These are phyloP conservation scores for Octopus bimaculoides DNA, from an alignment of 1,140 invertebrate genomes.

Conservation along the genomic window DNA sequence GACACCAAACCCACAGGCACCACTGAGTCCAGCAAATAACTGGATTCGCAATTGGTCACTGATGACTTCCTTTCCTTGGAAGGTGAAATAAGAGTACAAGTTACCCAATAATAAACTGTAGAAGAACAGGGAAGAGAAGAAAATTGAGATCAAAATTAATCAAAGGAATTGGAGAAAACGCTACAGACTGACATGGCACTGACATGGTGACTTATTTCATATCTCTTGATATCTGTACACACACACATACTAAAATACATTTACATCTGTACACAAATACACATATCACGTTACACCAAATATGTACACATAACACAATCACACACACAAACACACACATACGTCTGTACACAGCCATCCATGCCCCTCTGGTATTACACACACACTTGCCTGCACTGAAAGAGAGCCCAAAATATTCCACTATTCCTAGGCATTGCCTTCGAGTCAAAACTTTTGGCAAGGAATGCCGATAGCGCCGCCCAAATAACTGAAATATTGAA, in stretches of 20 bases:
- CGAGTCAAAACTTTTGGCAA: conserved; percentile 84
- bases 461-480: conserved; percentile 85
- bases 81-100: conserved; percentile 87
- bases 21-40: conserved; percentile 43
- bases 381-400: conserved; percentile 87
- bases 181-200: no score
- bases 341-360: no score
- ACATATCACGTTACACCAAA: no score
- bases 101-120: conserved; percentile 89
- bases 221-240: no score
- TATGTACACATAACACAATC: no score
- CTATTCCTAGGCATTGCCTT: conserved; percentile 89
- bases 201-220: no score
- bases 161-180: no score
- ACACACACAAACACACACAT: no score
- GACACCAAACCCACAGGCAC: conserved; percentile 38
- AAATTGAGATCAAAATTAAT: no score
- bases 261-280: no score
- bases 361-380: no score
- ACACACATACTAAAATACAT: no score
- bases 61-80: conserved; percentile 71
- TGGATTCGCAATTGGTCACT: conserved; percentile 61
- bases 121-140: conserved; percentile 46
- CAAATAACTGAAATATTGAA: conserved; percentile 56
- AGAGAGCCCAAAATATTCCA: conserved; percentile 92